A percentile compares a stretch with the other conserved stretches of the same genome.
These are phyloP conservation scores for Atta texana DNA, from an alignment of 1,140 invertebrate species.

Conservation along the genomic window DNA sequence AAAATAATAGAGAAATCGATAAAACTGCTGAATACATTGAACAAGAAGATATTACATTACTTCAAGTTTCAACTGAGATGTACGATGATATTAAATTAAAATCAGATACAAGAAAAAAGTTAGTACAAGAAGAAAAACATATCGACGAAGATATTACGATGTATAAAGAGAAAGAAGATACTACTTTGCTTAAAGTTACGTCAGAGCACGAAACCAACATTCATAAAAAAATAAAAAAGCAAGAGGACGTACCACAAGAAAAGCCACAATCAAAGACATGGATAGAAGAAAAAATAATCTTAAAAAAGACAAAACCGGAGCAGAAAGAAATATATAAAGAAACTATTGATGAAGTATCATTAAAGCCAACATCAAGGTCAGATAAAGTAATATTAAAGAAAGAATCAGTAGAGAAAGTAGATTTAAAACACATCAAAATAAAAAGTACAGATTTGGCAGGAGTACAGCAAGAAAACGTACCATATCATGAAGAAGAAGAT, in stretches of 20 bases:
- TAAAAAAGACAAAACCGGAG: constrained; percentile 77
- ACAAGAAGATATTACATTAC: constrained; percentile 73
- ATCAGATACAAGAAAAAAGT: constrained; percentile 57
- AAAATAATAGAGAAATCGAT: constrained; percentile 23
- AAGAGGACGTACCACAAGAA: constrained; percentile 20
- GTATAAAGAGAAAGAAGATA: constrained; percentile 80
- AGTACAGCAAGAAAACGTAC: constrained; percentile 63
- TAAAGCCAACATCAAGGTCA: constrained; percentile 86
- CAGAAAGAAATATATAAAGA: constrained; percentile 76
- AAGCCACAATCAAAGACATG: constrained; percentile 75
- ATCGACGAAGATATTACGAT: constrained; percentile 64
- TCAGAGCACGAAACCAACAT: constrained; percentile 27
- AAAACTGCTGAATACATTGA: constrained; percentile 66
- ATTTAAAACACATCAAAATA: constrained; percentile 71
- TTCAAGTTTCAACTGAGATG: constrained; percentile 67
- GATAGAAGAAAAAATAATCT: constrained; percentile 80
- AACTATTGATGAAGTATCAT: constrained; percentile 75
- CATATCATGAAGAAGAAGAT: constrained; percentile 68
- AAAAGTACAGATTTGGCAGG: constrained; percentile 42
- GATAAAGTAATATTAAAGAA: constrained; percentile 74
- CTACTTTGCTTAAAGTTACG: constrained; percentile 73
- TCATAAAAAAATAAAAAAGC: constrained; percentile 21
- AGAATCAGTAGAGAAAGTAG: constrained; percentile 56
- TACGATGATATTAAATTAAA: constrained; percentile 84
- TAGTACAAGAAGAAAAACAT: constrained; percentile 66